Base-by-base conservation (phyloP, 1,140 invertebrate genomes). In the Hycleus phaleratus region DNA sequence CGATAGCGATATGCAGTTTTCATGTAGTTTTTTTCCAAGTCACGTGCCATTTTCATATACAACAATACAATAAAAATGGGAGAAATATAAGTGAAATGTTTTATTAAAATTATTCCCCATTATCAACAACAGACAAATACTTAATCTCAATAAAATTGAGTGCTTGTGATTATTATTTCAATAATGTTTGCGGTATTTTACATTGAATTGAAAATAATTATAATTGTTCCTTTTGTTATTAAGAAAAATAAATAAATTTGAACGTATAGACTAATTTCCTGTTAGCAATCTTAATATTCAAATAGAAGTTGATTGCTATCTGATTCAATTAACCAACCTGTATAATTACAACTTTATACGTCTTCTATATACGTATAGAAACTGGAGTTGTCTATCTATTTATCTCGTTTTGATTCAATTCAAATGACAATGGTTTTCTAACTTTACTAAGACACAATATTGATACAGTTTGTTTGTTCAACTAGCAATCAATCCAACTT, bases 311-410 rank as follows among this genome's bases (percentile, higher is more conserved):
- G 32, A 32, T 32, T 59, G 39, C 46, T 59, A 59, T 59, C 58
- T 48, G 26, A 48, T 55, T 45, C 51, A 44, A 38, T 47, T 59
- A 59, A 59, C 58, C 44, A 59, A 59, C 58, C 58, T 59, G 58
- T 42, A 59, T 59, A 59, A 59, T 59, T 59, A 59, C 44, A 51
- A 49, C 46, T 56, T 46, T 59, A 45, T 53, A 45, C 49, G 26
- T 43, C 45, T 32, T 32, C 4, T 32, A 53, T 52, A 52, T 52
- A 25, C n/a, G 39, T 32, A 32, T 4, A 32, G 46, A 48, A 45
- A 42, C 26, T 52, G 11, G 51, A 53, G 25, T 7, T 32, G 32
- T 32, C 32, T 32, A 32, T 32, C 18, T 32, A 32, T 32, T 32
- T 32, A 32, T 32, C 7, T 38, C 51, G 25, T 44, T 32, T 32